Percentiles rank a stretch among this genome's conserved stretches.
These are phyloP conservation scores for Vireo griseus DNA, from an alignment of 2,797 vertebrate species.

Conservation along the genomic window DNA sequence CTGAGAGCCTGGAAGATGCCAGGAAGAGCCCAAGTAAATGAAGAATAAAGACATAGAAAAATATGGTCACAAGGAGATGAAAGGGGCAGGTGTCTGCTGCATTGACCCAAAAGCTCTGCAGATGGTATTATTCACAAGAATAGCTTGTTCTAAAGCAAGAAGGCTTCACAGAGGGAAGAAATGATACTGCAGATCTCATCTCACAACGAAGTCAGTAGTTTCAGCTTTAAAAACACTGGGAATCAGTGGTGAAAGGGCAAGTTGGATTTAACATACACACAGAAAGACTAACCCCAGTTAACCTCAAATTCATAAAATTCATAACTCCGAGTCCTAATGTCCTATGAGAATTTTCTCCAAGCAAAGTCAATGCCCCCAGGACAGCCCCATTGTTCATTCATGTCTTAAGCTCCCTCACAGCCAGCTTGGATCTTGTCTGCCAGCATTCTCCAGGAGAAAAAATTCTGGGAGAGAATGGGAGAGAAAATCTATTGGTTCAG, in stretches of 20 bases:
- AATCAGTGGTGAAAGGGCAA: background rate
- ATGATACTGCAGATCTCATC: background rate
- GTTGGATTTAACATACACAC: background rate
- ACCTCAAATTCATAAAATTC: conserved; percentile 24
- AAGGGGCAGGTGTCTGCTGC: background rate
- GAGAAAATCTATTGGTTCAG: background rate
- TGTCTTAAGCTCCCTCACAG: background rate
- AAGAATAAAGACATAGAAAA: background rate
- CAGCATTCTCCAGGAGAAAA: background rate
- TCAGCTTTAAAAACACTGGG: background rate
- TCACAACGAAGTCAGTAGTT: background rate
- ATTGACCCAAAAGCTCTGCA: background rate
- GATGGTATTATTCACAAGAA: background rate
- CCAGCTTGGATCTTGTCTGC: background rate
- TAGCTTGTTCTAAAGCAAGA: background rate
- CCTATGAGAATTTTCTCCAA: conserved; percentile 17
- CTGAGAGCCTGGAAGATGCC: background rate
- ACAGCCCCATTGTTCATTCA: background rate
- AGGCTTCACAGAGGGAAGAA: background rate
- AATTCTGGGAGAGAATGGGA: background rate
- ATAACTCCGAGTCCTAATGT: background rate
- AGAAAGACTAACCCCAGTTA: background rate
- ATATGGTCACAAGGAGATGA: background rate
- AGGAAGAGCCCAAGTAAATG: background rate
- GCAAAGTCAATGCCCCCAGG: background rate